Conservation (phyloP, 2,888 invertebrate species). For the Periphyllus acericola region DNA sequence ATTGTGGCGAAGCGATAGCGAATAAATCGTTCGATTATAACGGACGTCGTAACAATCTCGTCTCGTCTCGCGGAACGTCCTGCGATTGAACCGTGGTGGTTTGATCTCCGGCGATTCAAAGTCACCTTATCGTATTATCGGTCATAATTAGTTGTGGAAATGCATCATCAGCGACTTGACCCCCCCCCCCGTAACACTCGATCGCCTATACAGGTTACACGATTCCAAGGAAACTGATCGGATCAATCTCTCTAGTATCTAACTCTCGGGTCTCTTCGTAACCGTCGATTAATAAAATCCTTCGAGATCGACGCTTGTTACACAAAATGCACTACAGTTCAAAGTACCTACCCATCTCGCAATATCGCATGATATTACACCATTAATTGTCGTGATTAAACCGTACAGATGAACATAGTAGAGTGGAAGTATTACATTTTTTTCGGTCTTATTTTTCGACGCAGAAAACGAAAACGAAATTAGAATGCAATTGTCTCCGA, state of each 20-base stretch:
- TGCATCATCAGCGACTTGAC: background rate
- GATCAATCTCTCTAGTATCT: background rate
- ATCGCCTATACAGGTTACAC: background rate
- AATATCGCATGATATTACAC: too few species aligned
- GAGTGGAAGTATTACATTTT: too few species aligned
- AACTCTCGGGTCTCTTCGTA: background rate
- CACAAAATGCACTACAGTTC: too few species aligned
- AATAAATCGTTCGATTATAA: too few species aligned
- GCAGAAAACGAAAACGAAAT: too few species aligned
- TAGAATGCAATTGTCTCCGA: too few species aligned
- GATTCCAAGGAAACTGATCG: background rate
- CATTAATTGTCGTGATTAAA: too few species aligned
- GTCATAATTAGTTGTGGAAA: background rate
- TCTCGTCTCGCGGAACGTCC: background rate
- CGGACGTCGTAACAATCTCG: background rate
- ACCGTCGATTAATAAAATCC: background rate
- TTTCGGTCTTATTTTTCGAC: too few species aligned
- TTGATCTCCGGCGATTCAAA: background rate
- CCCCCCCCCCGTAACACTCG: background rate
- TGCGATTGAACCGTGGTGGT: background rate
- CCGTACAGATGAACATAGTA: too few species aligned
- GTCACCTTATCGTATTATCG: background rate
- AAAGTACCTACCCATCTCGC: too few species aligned
- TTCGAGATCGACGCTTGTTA: background rate
- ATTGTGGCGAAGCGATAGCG: too few species aligned